Base-by-base conservation (phyloP, 2,113 vertebrate species). In the Bolborhynchus lineola region DNA sequence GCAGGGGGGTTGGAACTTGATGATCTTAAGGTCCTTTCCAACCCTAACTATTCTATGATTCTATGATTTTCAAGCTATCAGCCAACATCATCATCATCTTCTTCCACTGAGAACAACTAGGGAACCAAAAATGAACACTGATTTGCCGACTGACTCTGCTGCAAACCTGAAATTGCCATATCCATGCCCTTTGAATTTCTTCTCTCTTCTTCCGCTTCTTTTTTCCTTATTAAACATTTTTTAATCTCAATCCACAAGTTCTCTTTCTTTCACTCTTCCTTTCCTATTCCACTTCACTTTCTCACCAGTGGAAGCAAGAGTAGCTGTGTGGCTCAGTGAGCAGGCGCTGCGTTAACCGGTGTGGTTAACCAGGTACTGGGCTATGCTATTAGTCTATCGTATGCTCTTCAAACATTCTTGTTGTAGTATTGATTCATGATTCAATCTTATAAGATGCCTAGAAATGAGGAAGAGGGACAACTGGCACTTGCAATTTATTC, bases 251-350 rank as follows among this genome's bases (percentile, higher is more conserved):
- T 8, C 20, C 62, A 47, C 13, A 49, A 11, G 16, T 42, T 15
- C 37, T 55, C 37, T 55, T 46, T 41, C 33, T 76, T 64, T 44
- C 41, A 17, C 16, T 81, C 17, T 52, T 55, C 69, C 42, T 41
- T 44, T 78, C 8, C 55, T 65, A 29, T 70, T 67, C 11, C 31
- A 7, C 50, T n/a, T 28, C 28, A 9, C 55, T 31, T 28, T n/a
- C 23, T 35, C 23, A 28, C 5, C 0, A 0, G 21, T 8, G 10
- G 19, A 44, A 72, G 47, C 0, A 0, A 37, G 24, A 89, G 31
- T 0, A 0, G 63, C 33, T 62, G 21, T 1, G 3, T 14, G 62
- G 65, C 50, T 52, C 33, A 6, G 37, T 7, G 55, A 82, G 41
- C 9, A 19, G 62, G 47, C 19, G 17, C 21, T 33, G 55, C 26